These are phyloP conservation scores for Phortica okadai DNA, from an alignment of 2,888 invertebrate species.

Conservation along the genomic window DNA sequence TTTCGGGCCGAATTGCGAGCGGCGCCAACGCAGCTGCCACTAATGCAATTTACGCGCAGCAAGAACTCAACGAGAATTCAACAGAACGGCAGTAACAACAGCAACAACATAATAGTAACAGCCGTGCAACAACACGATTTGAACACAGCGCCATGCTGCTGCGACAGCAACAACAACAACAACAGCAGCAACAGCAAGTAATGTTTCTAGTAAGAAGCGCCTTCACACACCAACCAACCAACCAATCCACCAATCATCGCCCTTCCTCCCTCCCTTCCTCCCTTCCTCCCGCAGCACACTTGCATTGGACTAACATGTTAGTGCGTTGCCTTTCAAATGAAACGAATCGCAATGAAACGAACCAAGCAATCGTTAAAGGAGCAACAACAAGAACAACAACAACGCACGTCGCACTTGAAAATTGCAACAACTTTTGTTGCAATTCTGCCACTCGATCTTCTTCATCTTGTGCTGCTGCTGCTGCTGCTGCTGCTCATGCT, in stretches of 20 bases:
- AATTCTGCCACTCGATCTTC: background rate
- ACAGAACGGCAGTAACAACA: background rate
- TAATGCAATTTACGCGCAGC: slow-evolving; percentile 18
- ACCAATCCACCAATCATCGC: background rate
- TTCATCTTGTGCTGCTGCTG: background rate
- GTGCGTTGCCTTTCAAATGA: too few relatives aligned
- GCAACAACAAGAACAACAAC: background rate
- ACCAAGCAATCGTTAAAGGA: background rate
- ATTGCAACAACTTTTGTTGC: background rate
- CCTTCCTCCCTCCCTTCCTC: background rate
- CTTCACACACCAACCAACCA: background rate
- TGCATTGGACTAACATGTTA: background rate
- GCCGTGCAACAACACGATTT: background rate
- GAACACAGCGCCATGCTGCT: too few relatives aligned
- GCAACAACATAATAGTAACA: background rate
- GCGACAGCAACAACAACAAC: background rate
- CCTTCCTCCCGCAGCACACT: background rate
- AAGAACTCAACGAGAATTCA: background rate
- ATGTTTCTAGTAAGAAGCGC: background rate
- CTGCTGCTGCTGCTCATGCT: background rate
- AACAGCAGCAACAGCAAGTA: slow-evolving; percentile 8
- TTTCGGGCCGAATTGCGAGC: background rate
- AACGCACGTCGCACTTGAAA: background rate
- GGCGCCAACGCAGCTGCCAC: background rate
- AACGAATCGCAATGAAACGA: too few relatives aligned